A percentile compares a stretch with the other conserved stretches of the same genome.
Evolutionary conservation across 1,140 invertebrate genomes (phyloP).

Genomic region (Akabosia matsudoensis): DNA sequence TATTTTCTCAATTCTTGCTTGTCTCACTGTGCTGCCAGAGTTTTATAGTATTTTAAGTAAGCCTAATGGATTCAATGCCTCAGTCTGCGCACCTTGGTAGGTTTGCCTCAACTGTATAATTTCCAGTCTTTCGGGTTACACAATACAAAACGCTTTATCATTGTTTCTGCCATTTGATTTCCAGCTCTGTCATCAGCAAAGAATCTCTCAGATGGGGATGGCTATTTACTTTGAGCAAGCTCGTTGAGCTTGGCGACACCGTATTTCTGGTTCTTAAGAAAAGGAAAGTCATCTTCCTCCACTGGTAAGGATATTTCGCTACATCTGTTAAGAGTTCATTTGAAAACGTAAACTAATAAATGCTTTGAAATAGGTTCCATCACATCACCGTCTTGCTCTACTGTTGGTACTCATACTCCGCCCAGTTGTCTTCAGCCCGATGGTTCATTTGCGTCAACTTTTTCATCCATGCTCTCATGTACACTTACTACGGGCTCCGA

Average conservation of each 20-base stretch:
- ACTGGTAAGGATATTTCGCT: slow-evolving; percentile 3
- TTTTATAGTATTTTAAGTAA: slow-evolving; percentile 77
- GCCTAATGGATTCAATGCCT: slow-evolving; percentile 82
- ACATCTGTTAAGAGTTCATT: no score
- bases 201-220: background rate
- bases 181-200: background rate
- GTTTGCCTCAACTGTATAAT: slow-evolving; percentile 42
- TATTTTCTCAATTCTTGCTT: slow-evolving; percentile 89
- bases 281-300: slow-evolving; percentile 22
- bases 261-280: slow-evolving; percentile 25
- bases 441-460: slow-evolving; percentile 99
- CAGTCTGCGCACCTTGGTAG: slow-evolving; percentile 87
- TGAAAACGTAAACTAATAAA: background rate
- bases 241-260: slow-evolving; percentile 21
- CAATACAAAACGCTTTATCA: background rate
- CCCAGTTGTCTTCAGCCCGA: slow-evolving; percentile 88
- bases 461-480: slow-evolving; percentile 96
- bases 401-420: slow-evolving; percentile 94
- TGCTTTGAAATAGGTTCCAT: slow-evolving; percentile 15
- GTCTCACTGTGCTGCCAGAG: slow-evolving; percentile 79
- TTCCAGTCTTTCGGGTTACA: background rate
- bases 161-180: background rate
- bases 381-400: slow-evolving; percentile 76
- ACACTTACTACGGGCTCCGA: slow-evolving; percentile 87
- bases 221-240: slow-evolving; percentile 18